These are phyloP conservation scores for Leontocebus nigricollis DNA, from an alignment of 2,797 vertebrate genomes.

Conservation along the genomic window DNA sequence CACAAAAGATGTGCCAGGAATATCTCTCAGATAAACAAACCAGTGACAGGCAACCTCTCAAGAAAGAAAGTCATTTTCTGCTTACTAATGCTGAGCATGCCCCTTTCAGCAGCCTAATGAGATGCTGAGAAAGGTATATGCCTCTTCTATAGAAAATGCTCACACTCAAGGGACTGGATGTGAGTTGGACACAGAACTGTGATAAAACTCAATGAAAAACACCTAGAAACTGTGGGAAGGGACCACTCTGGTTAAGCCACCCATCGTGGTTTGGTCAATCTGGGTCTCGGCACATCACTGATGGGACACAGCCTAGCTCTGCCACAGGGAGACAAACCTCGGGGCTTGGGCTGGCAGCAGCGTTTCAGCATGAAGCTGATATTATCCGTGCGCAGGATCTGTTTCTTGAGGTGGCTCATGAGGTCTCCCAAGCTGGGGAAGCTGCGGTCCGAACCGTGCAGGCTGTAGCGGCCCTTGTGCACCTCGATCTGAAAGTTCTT, in stretches of 20 bases:
- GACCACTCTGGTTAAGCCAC: neutral
- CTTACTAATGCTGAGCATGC: neutral
- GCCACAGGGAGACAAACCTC: constrained; percentile 86
- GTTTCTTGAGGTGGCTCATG: constrained; percentile 94
- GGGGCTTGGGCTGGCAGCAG: constrained; percentile 96
- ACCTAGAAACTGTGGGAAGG: neutral
- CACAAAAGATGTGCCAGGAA: neutral
- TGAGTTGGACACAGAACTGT: neutral
- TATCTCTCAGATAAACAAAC: neutral
- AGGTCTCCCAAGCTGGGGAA: constrained; percentile 90
- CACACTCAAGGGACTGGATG: neutral
- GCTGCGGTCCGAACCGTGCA: constrained; percentile 90
- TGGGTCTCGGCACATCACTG: neutral
- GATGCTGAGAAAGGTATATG: neutral
- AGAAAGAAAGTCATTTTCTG: neutral
- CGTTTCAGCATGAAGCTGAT: constrained; percentile 93
- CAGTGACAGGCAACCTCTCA: neutral
- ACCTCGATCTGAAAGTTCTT: constrained; percentile 99
- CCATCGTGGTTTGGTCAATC: neutral
- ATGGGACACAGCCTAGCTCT: rapidly evolving
- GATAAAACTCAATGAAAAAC: neutral
- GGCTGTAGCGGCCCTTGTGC: constrained; percentile 86
- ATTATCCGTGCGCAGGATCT: constrained; percentile 94
- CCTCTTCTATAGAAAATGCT: neutral
- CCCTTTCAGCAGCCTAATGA: neutral